phyloP scores from a whole-genome alignment of 2,113 vertebrate genomes.

The Balaenoptera acutorostrata region DNA sequence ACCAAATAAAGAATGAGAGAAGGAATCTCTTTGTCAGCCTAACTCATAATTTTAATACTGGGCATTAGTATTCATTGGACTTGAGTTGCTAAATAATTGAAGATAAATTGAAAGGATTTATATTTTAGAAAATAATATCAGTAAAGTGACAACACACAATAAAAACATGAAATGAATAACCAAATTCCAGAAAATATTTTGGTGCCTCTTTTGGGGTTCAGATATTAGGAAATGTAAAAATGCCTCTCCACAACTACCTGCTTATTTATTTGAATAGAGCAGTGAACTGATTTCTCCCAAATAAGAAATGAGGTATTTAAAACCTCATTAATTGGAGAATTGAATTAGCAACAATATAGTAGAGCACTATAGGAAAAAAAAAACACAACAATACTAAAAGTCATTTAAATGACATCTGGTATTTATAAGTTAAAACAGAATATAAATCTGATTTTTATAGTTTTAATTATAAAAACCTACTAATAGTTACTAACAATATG shows the following conservation, averaged over 20 bases:
- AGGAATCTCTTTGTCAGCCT: not conserved
- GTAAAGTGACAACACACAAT: not conserved
- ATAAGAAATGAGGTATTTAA: not conserved
- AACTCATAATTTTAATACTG: slow-evolving; percentile 5
- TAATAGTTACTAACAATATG: not conserved
- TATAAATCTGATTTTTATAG: not conserved
- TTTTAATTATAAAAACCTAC: not conserved
- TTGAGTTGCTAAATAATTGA: not conserved
- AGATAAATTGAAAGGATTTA: not conserved
- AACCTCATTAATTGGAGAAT: not conserved
- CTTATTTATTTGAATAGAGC: not conserved
- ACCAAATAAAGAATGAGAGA: slow-evolving; percentile 45
- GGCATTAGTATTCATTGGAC: slow-evolving; percentile 11
- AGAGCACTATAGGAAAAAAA: not conserved
- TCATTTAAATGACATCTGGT: not conserved
- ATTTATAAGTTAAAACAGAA: not conserved
- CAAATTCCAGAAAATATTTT: slow-evolving; percentile 5
- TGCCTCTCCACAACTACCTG: not conserved
- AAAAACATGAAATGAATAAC: not conserved
- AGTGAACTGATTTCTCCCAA: not conserved
- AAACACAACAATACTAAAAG: not conserved
- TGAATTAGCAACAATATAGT: not conserved
- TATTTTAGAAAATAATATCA: slow-evolving; percentile 5
- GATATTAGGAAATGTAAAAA: not conserved
- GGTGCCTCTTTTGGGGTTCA: not conserved